Conservation (phyloP, 1,140 invertebrate genomes). For the Sarcophaga peregrina region DNA sequence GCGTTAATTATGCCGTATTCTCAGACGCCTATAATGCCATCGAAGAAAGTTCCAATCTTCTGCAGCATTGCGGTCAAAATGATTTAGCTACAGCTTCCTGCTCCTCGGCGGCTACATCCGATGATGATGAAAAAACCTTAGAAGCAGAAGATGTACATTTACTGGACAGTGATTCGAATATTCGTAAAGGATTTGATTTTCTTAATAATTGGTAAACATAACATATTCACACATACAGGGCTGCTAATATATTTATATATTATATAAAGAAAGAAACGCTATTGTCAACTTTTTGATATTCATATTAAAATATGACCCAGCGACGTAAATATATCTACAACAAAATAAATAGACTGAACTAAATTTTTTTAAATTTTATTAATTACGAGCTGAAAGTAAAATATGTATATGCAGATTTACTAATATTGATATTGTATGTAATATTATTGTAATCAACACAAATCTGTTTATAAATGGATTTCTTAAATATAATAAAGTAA, state of each 20-base stretch:
- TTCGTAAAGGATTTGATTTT: slow-evolving; percentile 45
- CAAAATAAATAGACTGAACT: not conserved
- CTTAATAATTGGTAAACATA: slow-evolving; percentile 43
- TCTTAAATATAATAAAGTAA: no score
- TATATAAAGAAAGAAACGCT: no score
- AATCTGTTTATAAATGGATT: no score
- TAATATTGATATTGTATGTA: no score
- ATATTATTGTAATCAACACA: no score
- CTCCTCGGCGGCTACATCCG: slow-evolving; percentile 36
- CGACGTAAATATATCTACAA: not conserved
- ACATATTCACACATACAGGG: no score
- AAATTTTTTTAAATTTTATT: not conserved
- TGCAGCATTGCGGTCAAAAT: slow-evolving; percentile 17
- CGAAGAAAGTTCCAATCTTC: slow-evolving; percentile 23
- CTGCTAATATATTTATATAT: no score
- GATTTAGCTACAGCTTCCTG: slow-evolving; percentile 21
- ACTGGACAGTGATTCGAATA: slow-evolving; percentile 30
- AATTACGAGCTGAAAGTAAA: not conserved
- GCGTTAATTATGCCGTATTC: slow-evolving; percentile 32
- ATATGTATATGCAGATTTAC: not conserved
- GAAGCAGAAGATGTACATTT: slow-evolving; percentile 33
- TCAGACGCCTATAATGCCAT: not conserved
- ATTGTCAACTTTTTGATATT: no score
- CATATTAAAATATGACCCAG: no score
- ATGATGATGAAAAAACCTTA: slow-evolving; percentile 43